A percentile compares a stretch with the other conserved stretches of the same genome.
phyloP scores from a whole-genome alignment of 1,140 invertebrate genomes.

The Melipona quadrifasciata region DNA sequence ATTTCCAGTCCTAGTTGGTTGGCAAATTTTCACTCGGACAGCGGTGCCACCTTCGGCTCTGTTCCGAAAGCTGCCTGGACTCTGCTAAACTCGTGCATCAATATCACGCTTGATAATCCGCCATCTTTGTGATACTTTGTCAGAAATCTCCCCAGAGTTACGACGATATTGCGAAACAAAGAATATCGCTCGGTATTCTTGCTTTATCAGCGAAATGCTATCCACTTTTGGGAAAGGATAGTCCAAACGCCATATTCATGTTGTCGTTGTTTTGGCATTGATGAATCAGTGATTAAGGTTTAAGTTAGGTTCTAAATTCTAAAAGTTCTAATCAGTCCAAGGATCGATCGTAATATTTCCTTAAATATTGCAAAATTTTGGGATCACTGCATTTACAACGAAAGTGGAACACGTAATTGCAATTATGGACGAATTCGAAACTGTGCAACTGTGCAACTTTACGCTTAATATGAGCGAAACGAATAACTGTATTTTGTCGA shows the following conservation, averaged over 20 bases:
- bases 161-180: neutral
- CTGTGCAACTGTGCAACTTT: neutral
- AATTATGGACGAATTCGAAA: rapidly evolving
- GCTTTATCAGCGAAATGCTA: neutral
- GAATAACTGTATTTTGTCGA: too few species aligned
- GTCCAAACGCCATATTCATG: neutral
- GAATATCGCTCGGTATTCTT: neutral
- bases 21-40: conserved; percentile 12
- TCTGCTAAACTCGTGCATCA: neutral
- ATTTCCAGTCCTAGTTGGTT: neutral
- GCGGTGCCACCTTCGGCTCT: conserved; percentile 39
- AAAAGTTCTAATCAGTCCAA: neutral
- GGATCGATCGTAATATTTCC: too few species aligned
- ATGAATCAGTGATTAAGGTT: neutral
- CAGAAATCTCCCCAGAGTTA: neutral
- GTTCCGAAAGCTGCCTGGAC: conserved; percentile 11
- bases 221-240: neutral
- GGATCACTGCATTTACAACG: neutral
- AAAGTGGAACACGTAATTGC: neutral
- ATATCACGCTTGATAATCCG: conserved; percentile 16
- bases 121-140: neutral
- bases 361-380: too few species aligned
- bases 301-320: too few species aligned
- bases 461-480: too few species aligned
- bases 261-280: neutral